Percentiles rank a stretch among this genome's conserved stretches.
These are phyloP conservation scores for zebrafish (Danio rerio) DNA, from an alignment of 2,113 vertebrate species.

Conservation along the genomic window GRCz12tu NC_133176.1:7912001-7912500, in stretches of 20 bases:
- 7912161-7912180: slow-evolving; percentile 24
- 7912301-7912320: slow-evolving; percentile 30
- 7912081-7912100: slow-evolving; percentile 21
- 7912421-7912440: not conserved
- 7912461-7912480: not conserved
- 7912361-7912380: slow-evolving; percentile 53
- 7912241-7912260: slow-evolving; percentile 18
- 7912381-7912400: slow-evolving; percentile 19
- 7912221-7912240: slow-evolving; percentile 22
- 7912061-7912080: not conserved
- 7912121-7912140: slow-evolving; percentile 31
- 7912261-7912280: slow-evolving; percentile 10
- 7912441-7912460: not conserved
- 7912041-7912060: not conserved
- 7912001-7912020: slow-evolving; percentile 32
- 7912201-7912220: slow-evolving; percentile 6
- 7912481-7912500: too few species aligned
- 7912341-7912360: slow-evolving; percentile 50
- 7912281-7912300: slow-evolving; percentile 25
- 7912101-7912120: not conserved
- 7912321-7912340: slow-evolving; percentile 11
- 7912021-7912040: slow-evolving; percentile 6
- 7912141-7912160: slow-evolving; percentile 16
- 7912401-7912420: not conserved
- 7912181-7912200: slow-evolving; percentile 20